Conservation (phyloP, 2,888 invertebrate genomes). For the Caenorhabditis doughertyi region DNA sequence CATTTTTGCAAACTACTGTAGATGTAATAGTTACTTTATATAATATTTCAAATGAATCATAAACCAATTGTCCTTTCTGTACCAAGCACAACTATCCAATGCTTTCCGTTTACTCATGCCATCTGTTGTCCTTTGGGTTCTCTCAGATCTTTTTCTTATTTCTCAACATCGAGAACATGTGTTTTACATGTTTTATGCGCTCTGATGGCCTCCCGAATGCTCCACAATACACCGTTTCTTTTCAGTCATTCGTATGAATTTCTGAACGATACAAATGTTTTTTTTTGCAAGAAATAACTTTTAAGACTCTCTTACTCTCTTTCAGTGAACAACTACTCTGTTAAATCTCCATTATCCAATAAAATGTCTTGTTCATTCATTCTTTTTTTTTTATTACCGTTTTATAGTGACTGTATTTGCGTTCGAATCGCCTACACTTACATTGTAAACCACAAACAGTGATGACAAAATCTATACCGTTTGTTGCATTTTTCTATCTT, state of each 20-base stretch:
- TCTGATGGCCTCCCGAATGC: constrained; percentile 1
- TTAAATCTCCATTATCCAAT: neutral
- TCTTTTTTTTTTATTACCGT: constrained; percentile 40
- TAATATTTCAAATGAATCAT: neutral
- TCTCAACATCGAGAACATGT: constrained; percentile 44
- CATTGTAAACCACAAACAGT: constrained; percentile 25
- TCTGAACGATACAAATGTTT: constrained; percentile 17
- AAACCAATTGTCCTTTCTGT: neutral
- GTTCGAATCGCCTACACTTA: constrained; percentile 11
- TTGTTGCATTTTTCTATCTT: neutral
- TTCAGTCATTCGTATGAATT: constrained; percentile 26
- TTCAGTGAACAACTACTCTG: too few relatives aligned
- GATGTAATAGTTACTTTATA: neutral
- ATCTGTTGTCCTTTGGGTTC: constrained; percentile 24
- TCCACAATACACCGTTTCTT: constrained; percentile 17
- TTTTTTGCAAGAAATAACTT: neutral
- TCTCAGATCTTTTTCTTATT: constrained; percentile 21
- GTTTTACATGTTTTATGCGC: constrained; percentile 56
- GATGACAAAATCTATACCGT: constrained; percentile 15
- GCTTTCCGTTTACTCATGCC: neutral
- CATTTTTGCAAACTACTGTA: neutral
- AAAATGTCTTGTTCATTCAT: constrained; percentile 4
- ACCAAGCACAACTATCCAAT: constrained; percentile 21
- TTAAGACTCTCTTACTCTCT: neutral
- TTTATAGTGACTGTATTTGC: constrained; percentile 35